Conservation (phyloP, 2,888 invertebrate species). For the Melieria crassipennis region DNA sequence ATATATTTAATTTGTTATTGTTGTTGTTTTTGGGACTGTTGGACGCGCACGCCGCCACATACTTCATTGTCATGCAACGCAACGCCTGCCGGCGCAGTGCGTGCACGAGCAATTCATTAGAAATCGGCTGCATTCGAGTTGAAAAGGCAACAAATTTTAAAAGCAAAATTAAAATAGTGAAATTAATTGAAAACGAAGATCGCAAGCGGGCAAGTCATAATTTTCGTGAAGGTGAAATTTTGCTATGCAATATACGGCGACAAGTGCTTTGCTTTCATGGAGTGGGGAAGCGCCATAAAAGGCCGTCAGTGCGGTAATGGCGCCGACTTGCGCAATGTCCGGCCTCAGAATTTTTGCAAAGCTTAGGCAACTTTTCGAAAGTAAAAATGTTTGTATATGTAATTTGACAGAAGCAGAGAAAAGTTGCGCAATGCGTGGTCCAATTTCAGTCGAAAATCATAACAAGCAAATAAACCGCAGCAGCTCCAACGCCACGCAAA, state of each 20-base stretch:
- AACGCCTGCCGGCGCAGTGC: background rate
- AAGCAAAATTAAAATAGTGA: constrained; percentile 1
- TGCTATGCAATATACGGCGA: constrained; percentile 7
- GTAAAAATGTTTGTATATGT: too few species aligned
- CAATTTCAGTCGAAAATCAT: too few species aligned
- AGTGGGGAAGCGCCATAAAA: too few species aligned
- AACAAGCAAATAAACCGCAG: too few species aligned
- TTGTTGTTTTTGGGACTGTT: background rate
- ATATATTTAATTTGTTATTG: background rate
- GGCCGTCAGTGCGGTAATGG: too few species aligned
- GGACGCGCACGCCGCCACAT: background rate
- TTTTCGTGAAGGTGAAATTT: background rate
- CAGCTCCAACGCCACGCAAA: too few species aligned
- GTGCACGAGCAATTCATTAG: constrained; percentile 22
- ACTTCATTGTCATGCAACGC: background rate
- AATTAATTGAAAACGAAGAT: constrained; percentile 12
- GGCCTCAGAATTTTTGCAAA: too few species aligned
- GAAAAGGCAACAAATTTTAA: too few species aligned
- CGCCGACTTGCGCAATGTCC: too few species aligned
- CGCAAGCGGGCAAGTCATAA: background rate
- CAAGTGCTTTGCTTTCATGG: background rate
- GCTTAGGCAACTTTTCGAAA: too few species aligned
- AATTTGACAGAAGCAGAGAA: too few species aligned
- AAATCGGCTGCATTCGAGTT: constrained; percentile 23
- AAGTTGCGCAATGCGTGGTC: too few species aligned